phyloP scores from a whole-genome alignment of 2,797 vertebrate genomes.

The Sebastes itinus region DNA sequence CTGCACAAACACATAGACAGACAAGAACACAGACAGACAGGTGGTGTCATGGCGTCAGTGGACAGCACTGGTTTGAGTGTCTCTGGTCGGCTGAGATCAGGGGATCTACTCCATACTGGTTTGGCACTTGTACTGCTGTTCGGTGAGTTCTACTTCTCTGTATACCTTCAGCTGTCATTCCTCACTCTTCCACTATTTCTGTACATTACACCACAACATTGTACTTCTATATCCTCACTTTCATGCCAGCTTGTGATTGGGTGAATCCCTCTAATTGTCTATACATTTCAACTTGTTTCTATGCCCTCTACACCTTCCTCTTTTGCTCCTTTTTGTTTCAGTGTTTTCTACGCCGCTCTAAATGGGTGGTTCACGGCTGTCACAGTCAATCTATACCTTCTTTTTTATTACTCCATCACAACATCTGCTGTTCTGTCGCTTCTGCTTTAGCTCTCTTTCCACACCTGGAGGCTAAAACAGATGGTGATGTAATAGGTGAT shows the following conservation, averaged over 20 bases:
- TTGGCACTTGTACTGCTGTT: slow-evolving; percentile 77
- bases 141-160: slow-evolving; percentile 73
- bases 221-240: background rate
- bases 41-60: slow-evolving; percentile 77
- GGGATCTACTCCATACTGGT: slow-evolving; percentile 75
- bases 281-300: slow-evolving; percentile 1
- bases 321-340: background rate
- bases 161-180: slow-evolving; percentile 34
- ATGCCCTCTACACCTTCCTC: background rate
- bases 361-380: background rate
- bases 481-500: slow-evolving; percentile 16
- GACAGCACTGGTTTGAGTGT: slow-evolving; percentile 64
- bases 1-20: slow-evolving; percentile 25
- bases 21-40: slow-evolving; percentile 43
- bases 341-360: background rate
- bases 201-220: background rate
- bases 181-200: background rate
- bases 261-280: background rate
- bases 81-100: slow-evolving; percentile 68
- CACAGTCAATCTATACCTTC: slow-evolving; percentile 17
- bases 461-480: background rate
- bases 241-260: background rate
- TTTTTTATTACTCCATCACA: background rate
- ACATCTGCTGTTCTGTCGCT: background rate
- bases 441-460: background rate